Evolutionary conservation across 1,140 invertebrate species (phyloP).

Genomic region (Camponotus vicinus): DNA sequence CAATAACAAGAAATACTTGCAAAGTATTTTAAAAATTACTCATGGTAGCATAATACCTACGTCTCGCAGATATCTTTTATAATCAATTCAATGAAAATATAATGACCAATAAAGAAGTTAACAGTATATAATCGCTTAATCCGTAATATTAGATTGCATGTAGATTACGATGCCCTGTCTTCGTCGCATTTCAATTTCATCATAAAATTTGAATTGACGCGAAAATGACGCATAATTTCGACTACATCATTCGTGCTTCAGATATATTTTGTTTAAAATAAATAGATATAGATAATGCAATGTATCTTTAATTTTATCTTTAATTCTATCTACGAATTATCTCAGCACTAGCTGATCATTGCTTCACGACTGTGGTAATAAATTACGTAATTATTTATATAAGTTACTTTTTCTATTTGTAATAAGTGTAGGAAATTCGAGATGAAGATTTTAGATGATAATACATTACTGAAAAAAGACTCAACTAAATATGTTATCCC

Average conservation of each 20-base stretch:
- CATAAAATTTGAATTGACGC: neutral
- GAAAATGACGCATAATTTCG: neutral
- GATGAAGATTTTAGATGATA: no score
- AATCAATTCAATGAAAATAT: constrained; percentile 35
- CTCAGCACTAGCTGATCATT: no score
- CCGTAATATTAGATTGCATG: constrained; percentile 14
- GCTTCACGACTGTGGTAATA: no score
- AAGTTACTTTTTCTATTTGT: neutral
- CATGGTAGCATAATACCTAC: neutral
- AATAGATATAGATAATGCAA: no score
- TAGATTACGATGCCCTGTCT: constrained; percentile 4
- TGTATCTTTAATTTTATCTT: no score
- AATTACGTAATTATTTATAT: no score
- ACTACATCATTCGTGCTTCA: neutral
- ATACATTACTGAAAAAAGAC: neutral
- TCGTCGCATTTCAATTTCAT: constrained; percentile 4
- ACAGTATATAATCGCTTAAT: constrained; percentile 4
- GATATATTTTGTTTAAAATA: neutral
- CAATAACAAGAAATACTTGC: neutral
- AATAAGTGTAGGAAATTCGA: neutral
- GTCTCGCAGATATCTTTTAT: neutral
- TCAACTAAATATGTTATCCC: constrained; percentile 18
- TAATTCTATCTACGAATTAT: no score
- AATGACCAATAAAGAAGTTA: constrained; percentile 15
- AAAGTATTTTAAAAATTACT: constrained; percentile 26